Base-by-base conservation (phyloP, 2,797 vertebrate genomes). In the Tarsius wallacei region DNA sequence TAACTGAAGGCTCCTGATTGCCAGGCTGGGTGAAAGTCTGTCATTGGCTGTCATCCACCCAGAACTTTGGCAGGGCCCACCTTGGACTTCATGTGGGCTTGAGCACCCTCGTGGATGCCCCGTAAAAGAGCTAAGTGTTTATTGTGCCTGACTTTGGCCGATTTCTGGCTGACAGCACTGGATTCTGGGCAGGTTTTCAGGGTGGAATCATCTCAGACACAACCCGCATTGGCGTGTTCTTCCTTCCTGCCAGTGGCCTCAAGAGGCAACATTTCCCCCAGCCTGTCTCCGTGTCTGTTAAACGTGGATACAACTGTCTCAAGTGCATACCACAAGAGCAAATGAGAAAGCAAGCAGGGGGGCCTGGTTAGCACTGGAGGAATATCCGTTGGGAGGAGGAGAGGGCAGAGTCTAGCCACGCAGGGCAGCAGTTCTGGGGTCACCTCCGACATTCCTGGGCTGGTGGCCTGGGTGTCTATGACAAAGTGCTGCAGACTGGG, bases 341-440 rank as follows among this genome's bases (percentile, higher is more conserved):
- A 14, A 8, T 42, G 57, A 28, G 5, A 7, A 28, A 2, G 22
- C 33, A 16, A 7, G 55, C 0, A 28, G 92, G 3, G 10, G 12
- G 22, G 5, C 33, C 76, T 0, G 5, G 14, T 31, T 16, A 2
- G 1, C 4, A 17, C 64, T 26, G 1, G 26, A 0, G 11, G n/a
- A 87, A 85, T 70, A n/a, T 92, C 63, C 85, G 90, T 36, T 21
- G 21, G 82, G 86, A 51, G 73, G 77, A 19, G 16, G 4, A 36
- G 8, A 4, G 36, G 1, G 92, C n/a, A 28, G 42, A 66, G 5
- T 96, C 92, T 90, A 1, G 24, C 57, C 55, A 42, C 28, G 1
- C 14, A 68, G 61, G 26, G 9, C 33, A 4, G 19, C 5, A 10
- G 31, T 26, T 68, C 76, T 6, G 5, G 12, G 33, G n/a, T 28